Evolutionary conservation across 2,797 vertebrate genomes (phyloP).

Genomic region (Myotis planiceps): DNA sequence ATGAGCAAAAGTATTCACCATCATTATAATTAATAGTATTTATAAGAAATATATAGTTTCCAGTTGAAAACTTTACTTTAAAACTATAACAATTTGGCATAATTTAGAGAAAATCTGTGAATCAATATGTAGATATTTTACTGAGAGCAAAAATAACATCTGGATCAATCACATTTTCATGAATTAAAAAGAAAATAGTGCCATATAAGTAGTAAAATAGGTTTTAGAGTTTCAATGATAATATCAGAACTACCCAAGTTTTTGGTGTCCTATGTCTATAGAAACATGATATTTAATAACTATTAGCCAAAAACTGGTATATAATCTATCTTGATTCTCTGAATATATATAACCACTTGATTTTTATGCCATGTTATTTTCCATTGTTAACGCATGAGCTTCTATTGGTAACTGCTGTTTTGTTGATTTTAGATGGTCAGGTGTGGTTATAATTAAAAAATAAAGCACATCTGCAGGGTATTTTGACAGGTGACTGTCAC

Average conservation of each 20-base stretch:
- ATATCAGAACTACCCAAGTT: background rate
- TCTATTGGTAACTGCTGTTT: background rate
- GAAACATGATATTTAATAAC: background rate
- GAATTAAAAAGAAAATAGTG: background rate
- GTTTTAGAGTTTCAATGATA: background rate
- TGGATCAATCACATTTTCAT: background rate
- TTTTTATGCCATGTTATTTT: slow-evolving; percentile 16
- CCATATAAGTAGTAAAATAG: background rate
- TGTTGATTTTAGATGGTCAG: slow-evolving; percentile 14
- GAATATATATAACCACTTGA: background rate
- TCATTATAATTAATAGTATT: background rate
- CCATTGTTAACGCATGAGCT: background rate
- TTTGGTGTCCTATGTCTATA: background rate
- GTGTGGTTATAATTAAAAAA: background rate
- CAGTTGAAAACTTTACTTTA: background rate
- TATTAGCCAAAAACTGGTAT: background rate
- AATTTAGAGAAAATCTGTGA: background rate
- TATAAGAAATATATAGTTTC: background rate
- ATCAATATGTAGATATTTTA: background rate
- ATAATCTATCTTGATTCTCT: background rate
- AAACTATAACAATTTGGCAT: background rate
- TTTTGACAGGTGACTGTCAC: background rate
- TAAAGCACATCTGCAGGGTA: background rate
- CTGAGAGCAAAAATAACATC: background rate
- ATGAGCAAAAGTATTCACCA: background rate